Conservation (phyloP, 2,797 vertebrate genomes). For the Champsocephalus esox region DNA sequence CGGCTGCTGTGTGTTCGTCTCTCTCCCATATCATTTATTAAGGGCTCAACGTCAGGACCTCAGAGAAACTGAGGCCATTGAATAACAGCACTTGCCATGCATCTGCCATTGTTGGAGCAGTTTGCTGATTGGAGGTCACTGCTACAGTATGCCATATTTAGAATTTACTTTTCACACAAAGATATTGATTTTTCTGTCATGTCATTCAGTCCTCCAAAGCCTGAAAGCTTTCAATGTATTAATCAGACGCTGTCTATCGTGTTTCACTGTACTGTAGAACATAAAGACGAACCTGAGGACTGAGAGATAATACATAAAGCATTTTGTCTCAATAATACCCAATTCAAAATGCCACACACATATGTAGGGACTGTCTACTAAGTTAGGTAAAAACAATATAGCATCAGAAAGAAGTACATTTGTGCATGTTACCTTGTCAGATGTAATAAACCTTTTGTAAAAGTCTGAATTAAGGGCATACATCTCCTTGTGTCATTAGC, state of each 20-base stretch:
- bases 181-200: neutral
- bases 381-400: neutral
- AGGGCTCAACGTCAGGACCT: neutral
- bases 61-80: neutral
- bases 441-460: neutral
- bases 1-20: neutral
- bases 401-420: neutral
- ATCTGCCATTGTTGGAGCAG: neutral
- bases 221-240: neutral
- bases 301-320: neutral
- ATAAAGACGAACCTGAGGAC: neutral
- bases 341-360: neutral
- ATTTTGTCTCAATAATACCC: neutral
- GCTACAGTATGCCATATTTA: neutral
- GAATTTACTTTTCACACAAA: neutral
- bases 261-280: neutral
- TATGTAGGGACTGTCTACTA: neutral
- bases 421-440: neutral
- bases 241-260: neutral
- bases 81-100: neutral
- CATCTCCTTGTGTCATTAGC: neutral
- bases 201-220: neutral
- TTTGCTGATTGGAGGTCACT: neutral
- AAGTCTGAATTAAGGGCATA: neutral
- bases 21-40: conserved; percentile 6